These are phyloP conservation scores for Philaenus spumarius DNA, from an alignment of 1,140 invertebrate species.

Conservation along the genomic window DNA sequence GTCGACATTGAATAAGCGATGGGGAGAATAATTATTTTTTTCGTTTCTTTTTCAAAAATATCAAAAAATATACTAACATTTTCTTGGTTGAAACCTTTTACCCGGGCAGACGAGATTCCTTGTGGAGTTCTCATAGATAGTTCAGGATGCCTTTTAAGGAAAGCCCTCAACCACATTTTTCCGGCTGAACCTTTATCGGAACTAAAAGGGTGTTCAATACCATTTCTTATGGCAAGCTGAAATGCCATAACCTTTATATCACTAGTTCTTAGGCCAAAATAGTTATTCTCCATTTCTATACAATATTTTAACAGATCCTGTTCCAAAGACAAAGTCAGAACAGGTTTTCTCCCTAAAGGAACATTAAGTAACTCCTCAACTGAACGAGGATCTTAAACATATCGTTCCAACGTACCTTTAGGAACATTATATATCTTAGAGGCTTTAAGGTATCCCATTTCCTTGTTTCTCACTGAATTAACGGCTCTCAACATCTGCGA, in stretches of 20 bases:
- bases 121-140: no score
- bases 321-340: constrained; percentile 10
- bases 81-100: no score
- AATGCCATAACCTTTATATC: no score
- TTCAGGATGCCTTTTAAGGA: no score
- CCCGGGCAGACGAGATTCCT: no score
- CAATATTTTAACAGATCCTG: no score
- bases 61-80: constrained; percentile 35
- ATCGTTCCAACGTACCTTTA: constrained; percentile 25
- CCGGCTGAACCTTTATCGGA: no score
- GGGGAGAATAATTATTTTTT: constrained; percentile 18
- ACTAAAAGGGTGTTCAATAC: no score
- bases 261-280: no score
- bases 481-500: constrained; percentile 7
- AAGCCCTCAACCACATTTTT: constrained; percentile 33
- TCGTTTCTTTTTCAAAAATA: constrained; percentile 26
- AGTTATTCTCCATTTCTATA: no score
- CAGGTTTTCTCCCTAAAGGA: no score
- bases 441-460: constrained; percentile 26
- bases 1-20: constrained; percentile 34
- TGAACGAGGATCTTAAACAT: background rate
- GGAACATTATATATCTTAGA: constrained; percentile 30
- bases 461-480: constrained; percentile 25
- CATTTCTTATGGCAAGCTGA: constrained; percentile 5
- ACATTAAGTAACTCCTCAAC: background rate